A percentile compares a stretch with the other conserved stretches of the same genome.
Conservation (phyloP, 2,113 vertebrate genomes). For the Hippolais icterina region DNA sequence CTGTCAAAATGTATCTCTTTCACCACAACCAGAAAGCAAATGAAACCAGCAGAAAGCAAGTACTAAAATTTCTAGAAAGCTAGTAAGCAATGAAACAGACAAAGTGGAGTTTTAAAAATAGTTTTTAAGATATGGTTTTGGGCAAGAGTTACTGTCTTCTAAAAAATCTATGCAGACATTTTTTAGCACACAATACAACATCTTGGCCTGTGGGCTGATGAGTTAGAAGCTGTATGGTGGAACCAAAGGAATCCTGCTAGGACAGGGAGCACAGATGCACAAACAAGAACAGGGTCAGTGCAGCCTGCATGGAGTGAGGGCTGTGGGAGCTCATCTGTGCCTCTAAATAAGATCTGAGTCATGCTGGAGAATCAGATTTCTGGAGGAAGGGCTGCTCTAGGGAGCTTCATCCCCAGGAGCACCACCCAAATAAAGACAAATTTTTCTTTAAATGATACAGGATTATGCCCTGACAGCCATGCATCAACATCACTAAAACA, state of each 20-base stretch:
- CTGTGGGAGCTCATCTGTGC: not conserved
- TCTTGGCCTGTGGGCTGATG: fast-evolving
- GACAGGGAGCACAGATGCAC: no score
- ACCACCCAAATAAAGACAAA: not conserved
- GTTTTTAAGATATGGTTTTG: not conserved
- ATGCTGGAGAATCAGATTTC: not conserved
- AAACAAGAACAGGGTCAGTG: fast-evolving
- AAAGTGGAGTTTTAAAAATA: not conserved
- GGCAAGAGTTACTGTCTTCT: not conserved
- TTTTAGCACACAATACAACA: not conserved
- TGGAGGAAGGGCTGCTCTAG: not conserved
- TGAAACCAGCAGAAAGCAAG: not conserved
- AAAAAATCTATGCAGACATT: not conserved
- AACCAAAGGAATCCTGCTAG: not conserved
- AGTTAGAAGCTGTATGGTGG: not conserved
- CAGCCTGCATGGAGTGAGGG: fast-evolving
- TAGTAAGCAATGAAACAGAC: not conserved
- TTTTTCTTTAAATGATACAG: not conserved
- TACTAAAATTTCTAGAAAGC: not conserved
- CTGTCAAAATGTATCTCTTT: not conserved
- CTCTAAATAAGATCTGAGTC: not conserved
- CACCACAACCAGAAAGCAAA: not conserved
- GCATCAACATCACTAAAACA: not conserved
- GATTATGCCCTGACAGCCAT: not conserved
- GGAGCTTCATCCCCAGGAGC: not conserved